phyloP scores from a whole-genome alignment of 2,113 vertebrate genomes.

The Solenodon paradoxus region DNA sequence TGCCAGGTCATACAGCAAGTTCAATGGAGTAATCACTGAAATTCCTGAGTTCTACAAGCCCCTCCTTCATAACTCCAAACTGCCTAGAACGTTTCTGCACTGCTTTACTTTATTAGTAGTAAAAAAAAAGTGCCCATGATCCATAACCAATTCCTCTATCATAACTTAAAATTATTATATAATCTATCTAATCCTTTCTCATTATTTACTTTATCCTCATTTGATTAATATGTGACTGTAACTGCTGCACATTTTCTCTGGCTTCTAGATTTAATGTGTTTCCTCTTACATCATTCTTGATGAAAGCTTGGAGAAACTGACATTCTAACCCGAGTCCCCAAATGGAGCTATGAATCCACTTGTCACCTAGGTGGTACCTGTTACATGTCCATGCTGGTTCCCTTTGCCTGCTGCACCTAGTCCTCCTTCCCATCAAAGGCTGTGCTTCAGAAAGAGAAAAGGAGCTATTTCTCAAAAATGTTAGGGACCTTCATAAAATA shows the following conservation, averaged over 20 bases:
- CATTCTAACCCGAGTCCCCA: neutral
- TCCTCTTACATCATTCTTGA: neutral
- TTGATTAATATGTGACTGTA: neutral
- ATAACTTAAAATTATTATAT: neutral
- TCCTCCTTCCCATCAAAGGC: neutral
- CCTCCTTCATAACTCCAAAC: neutral
- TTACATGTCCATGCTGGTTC: neutral
- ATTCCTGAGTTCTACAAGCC: neutral
- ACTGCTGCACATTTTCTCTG: neutral
- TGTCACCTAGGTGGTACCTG: neutral
- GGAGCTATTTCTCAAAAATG: neutral
- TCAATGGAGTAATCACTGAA: neutral
- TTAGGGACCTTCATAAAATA: neutral
- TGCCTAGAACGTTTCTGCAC: neutral
- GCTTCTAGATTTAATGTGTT: neutral
- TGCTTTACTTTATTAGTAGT: neutral
- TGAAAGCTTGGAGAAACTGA: neutral
- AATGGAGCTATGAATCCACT: neutral
- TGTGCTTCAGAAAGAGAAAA: neutral
- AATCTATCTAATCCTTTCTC: neutral
- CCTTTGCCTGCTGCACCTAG: neutral
- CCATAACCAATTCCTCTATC: neutral
- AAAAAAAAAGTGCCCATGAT: neutral
- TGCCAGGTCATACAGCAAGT: neutral
- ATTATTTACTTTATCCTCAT: neutral